A percentile compares a stretch with the other conserved stretches of the same genome.
These are phyloP conservation scores for Nephrocerus scutellatus DNA, from an alignment of 2,888 invertebrate genomes.

Conservation along the genomic window DNA sequence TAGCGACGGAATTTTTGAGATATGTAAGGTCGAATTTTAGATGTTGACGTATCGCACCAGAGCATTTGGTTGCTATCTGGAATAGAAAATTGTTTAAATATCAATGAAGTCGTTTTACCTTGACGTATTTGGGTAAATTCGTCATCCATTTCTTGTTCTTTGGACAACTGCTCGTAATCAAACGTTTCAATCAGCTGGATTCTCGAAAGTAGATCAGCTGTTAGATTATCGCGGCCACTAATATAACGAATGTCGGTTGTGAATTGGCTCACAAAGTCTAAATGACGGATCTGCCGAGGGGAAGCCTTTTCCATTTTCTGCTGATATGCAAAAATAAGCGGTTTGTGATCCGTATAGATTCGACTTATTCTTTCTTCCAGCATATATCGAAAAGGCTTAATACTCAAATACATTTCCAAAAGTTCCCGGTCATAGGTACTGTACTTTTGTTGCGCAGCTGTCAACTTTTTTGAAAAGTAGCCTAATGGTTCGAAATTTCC, in stretches of 20 bases:
- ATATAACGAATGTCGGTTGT: constrained; percentile 12
- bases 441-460: constrained; percentile 32
- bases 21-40: constrained; percentile 10
- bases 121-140: not conserved
- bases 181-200: constrained; percentile 1
- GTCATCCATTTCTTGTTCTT: constrained; percentile 10
- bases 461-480: constrained; percentile 34
- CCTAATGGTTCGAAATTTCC: constrained; percentile 13
- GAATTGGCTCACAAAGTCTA: constrained; percentile 29
- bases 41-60: constrained; percentile 7
- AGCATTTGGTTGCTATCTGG: constrained; percentile 2
- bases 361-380: constrained; percentile 17
- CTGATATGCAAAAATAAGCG: constrained; percentile 28
- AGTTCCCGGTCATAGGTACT: constrained; percentile 39
- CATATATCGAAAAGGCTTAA: constrained; percentile 27
- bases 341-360: constrained; percentile 22
- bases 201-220: constrained; percentile 23
- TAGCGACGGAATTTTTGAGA: constrained; percentile 2
- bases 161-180: constrained; percentile 5
- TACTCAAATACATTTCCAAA: constrained; percentile 35
- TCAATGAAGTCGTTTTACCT: constrained; percentile 2
- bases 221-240: constrained; percentile 14
- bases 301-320: constrained; percentile 30
- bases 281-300: constrained; percentile 34
- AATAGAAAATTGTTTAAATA: constrained; percentile 1